Evolutionary conservation across 2,888 invertebrate species (phyloP).

Genomic region (Meandrusa payeni): DNA sequence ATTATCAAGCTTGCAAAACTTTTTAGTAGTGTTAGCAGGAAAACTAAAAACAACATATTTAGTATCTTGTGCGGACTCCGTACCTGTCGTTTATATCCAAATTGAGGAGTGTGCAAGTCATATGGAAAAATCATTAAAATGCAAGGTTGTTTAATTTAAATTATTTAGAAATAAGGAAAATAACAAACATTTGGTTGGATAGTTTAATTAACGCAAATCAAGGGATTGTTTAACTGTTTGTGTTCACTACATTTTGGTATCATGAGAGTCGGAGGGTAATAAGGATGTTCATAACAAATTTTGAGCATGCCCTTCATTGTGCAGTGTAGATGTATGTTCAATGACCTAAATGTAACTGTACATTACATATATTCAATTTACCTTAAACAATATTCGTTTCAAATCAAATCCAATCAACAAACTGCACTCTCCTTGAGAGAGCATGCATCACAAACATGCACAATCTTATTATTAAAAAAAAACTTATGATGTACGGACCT

Average conservation of each 20-base stretch:
- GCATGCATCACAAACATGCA: constrained; percentile 70
- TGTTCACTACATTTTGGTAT: constrained; percentile 44
- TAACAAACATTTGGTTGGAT: constrained; percentile 42
- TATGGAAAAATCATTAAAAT: constrained; percentile 23
- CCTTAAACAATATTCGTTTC: constrained; percentile 34
- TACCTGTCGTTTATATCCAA: constrained; percentile 27
- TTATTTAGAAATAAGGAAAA: constrained; percentile 37
- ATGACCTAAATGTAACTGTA: constrained; percentile 24
- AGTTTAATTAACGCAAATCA: constrained; percentile 71
- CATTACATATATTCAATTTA: constrained; percentile 20
- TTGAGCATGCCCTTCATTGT: constrained; percentile 72
- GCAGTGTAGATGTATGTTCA: constrained; percentile 47
- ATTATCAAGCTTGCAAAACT: constrained; percentile 62
- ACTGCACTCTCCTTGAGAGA: constrained; percentile 59
- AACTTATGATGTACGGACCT: constrained; percentile 62
- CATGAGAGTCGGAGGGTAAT: constrained; percentile 53
- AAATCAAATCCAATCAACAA: constrained; percentile 45
- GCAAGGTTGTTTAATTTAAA: constrained; percentile 22
- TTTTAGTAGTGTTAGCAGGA: constrained; percentile 57
- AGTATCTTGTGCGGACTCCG: constrained; percentile 32
- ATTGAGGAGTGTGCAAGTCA: constrained; percentile 27
- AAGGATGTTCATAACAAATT: constrained; percentile 53
- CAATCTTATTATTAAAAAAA: constrained; percentile 46
- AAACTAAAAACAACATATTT: constrained; percentile 39
- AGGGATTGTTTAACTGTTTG: constrained; percentile 13